Evolutionary conservation across 2,113 vertebrate genomes (phyloP).

Genomic region (Periophthalmodon schlosseri): DNA sequence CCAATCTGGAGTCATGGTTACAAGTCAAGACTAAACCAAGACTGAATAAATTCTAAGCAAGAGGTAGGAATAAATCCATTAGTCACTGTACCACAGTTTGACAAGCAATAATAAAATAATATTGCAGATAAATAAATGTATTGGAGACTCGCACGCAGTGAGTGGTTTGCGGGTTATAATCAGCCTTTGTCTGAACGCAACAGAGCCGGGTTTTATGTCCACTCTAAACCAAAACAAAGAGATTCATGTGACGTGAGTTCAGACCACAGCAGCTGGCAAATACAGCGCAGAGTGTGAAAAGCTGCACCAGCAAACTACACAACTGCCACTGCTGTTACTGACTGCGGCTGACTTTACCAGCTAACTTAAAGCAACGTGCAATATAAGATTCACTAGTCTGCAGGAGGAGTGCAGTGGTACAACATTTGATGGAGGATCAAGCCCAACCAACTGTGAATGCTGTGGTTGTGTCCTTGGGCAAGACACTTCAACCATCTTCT

Average conservation of each 20-base stretch:
- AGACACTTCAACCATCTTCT: background rate
- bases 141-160: slow-evolving; percentile 21
- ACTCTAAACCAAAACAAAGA: slow-evolving; percentile 72
- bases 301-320: slow-evolving; percentile 14
- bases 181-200: slow-evolving; percentile 69
- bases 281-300: slow-evolving; percentile 23
- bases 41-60: background rate
- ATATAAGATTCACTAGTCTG: background rate
- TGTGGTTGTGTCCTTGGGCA: background rate
- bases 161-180: slow-evolving; percentile 51
- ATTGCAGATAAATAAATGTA: slow-evolving; percentile 25
- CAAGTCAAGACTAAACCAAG: background rate
- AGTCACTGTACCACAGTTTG: no score
- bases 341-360: background rate
- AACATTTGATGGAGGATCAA: no score
- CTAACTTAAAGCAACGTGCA: background rate
- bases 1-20: background rate
- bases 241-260: slow-evolving; percentile 47
- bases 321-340: background rate
- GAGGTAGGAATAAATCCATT: slow-evolving; percentile 15
- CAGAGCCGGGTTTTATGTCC: slow-evolving; percentile 66
- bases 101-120: background rate
- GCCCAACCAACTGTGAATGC: background rate
- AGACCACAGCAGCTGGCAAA: slow-evolving; percentile 38
- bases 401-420: background rate